Conservation (phyloP, 2,797 vertebrate genomes). For the Morus bassanus region DNA sequence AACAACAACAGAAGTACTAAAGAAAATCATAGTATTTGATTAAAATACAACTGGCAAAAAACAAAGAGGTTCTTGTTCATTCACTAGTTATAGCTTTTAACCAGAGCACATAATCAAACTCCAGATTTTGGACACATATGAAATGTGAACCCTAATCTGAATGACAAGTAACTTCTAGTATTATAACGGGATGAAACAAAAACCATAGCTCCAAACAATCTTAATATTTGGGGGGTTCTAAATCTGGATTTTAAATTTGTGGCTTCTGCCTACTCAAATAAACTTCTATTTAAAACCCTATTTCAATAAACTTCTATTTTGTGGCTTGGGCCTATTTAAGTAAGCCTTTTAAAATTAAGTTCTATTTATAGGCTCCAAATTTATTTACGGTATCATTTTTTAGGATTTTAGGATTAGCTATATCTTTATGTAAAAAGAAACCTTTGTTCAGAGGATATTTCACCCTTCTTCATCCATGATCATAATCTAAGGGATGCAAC, state of each 20-base stretch:
- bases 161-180: neutral
- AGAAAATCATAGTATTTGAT: neutral
- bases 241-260: constrained; percentile 41
- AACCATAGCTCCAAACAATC: neutral
- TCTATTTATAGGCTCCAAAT: constrained; percentile 57
- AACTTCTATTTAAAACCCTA: constrained; percentile 47
- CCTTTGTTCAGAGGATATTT: constrained; percentile 8
- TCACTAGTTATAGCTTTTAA: neutral
- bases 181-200: constrained; percentile 40
- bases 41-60: neutral
- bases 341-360: constrained; percentile 54
- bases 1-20: neutral
- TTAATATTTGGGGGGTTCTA: constrained; percentile 49
- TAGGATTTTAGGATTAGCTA: constrained; percentile 26
- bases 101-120: neutral
- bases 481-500: constrained; percentile 15
- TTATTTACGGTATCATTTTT: constrained; percentile 53
- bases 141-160: constrained; percentile 12
- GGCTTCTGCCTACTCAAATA: constrained; percentile 41
- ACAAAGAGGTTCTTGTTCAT: neutral
- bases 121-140: neutral
- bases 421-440: constrained; percentile 33
- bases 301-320: constrained; percentile 55
- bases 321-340: constrained; percentile 51
- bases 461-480: constrained; percentile 17